phyloP scores from a whole-genome alignment of 2,113 vertebrate species.

The Dicentrarchus labrax region DNA sequence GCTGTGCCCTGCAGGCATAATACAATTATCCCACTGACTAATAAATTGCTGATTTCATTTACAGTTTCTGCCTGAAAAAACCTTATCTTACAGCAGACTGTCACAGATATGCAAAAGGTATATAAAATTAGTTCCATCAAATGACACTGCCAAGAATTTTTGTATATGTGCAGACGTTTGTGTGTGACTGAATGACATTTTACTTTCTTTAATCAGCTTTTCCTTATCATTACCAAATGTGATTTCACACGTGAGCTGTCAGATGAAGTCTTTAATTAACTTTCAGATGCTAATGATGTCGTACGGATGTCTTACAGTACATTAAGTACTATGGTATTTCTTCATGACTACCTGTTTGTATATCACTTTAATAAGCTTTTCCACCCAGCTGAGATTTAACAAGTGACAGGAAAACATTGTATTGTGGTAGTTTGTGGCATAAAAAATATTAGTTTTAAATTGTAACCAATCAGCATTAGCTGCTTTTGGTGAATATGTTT shows the following conservation, averaged over 20 bases:
- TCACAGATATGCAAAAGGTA: background rate
- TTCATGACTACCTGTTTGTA: background rate
- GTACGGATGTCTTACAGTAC: background rate
- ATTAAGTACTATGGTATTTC: background rate
- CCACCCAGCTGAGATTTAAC: background rate
- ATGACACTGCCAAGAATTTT: background rate
- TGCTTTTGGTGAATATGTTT: background rate
- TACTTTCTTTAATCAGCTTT: background rate
- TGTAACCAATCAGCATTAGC: background rate
- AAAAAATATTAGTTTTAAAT: background rate
- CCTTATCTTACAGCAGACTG: background rate
- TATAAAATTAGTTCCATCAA: background rate
- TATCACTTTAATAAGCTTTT: background rate
- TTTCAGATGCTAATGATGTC: background rate
- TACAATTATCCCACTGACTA: background rate
- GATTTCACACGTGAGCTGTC: slow-evolving; percentile 23
- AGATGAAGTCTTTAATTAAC: slow-evolving; percentile 1
- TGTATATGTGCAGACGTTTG: background rate
- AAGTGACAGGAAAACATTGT: background rate
- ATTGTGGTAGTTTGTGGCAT: background rate
- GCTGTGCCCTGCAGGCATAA: background rate
- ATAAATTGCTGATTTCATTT: slow-evolving; percentile 3
- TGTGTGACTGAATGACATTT: background rate
- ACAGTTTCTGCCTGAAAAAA: background rate
- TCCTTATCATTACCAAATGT: background rate